Percentiles rank a stretch among this genome's conserved stretches.
Conservation (phyloP, 2,888 invertebrate species). For the Euproctis similis region DNA sequence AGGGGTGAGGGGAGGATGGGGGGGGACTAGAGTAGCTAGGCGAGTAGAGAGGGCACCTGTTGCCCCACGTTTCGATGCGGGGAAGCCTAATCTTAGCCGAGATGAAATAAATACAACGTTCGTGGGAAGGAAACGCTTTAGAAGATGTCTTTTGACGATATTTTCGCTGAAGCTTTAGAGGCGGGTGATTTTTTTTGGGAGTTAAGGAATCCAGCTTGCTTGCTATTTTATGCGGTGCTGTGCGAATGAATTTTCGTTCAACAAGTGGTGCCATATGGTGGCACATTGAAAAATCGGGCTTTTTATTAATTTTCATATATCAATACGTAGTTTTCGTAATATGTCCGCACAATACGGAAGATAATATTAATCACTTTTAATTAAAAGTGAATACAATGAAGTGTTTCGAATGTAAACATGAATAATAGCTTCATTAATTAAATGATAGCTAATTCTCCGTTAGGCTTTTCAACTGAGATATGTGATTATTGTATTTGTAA, state of each 20-base stretch:
- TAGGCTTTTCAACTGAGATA: too few species aligned
- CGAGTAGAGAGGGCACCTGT: conserved; percentile 53
- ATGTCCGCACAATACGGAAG: too few species aligned
- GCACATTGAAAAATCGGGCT: too few species aligned
- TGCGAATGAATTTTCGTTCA: conserved; percentile 14
- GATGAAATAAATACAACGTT: conserved; percentile 67
- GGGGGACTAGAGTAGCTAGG: conserved; percentile 13
- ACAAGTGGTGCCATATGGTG: too few species aligned
- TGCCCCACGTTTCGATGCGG: conserved; percentile 50
- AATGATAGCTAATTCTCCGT: too few species aligned
- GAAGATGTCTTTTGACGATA: conserved; percentile 36
- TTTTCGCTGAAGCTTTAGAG: conserved; percentile 21
- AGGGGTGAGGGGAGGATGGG: conserved; percentile 11
- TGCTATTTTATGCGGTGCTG: conserved; percentile 14
- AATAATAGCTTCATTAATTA: too few species aligned
- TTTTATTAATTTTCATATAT: too few species aligned
- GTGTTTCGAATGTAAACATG: too few species aligned
- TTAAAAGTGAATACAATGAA: too few species aligned
- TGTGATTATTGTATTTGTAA: too few species aligned
- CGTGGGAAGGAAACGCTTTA: conserved; percentile 32
- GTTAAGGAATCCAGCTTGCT: conserved; percentile 19
- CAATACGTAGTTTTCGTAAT: too few species aligned
- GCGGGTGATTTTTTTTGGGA: conserved; percentile 18
- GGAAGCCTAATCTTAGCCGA: conserved; percentile 56
- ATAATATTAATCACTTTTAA: too few species aligned